Percentiles rank a stretch among this genome's conserved stretches.
Evolutionary conservation across 2,797 vertebrate species (phyloP).

Genomic region (Sebastes oblongus): DNA sequence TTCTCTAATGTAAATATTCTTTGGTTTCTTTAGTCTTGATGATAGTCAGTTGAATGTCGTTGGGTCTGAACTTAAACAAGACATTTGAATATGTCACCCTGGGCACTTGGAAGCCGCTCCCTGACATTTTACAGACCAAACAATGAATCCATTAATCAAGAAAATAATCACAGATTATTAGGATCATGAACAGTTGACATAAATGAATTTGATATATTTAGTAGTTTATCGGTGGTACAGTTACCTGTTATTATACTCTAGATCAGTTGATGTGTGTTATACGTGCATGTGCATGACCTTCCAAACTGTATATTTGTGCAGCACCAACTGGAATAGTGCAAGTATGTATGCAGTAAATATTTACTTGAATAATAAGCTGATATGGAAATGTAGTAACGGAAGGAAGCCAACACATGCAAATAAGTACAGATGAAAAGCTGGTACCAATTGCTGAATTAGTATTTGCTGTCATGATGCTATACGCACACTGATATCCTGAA

Average conservation of each 20-base stretch:
- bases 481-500: not conserved
- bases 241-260: not conserved
- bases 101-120: not conserved
- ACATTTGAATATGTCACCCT: not conserved
- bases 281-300: not conserved
- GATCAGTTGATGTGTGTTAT: not conserved
- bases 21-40: not conserved
- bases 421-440: not conserved
- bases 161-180: not conserved
- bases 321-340: not conserved
- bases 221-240: not conserved
- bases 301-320: not conserved
- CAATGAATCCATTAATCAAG: not conserved
- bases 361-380: not conserved
- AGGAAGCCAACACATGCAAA: not conserved
- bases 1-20: not conserved
- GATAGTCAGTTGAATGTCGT: not conserved
- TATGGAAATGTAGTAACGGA: not conserved
- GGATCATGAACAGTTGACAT: not conserved
- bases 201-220: not conserved
- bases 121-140: not conserved
- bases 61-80: not conserved
- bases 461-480: not conserved
- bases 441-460: not conserved
- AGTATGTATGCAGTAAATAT: not conserved